phyloP scores from a whole-genome alignment of 2,113 vertebrate species.

The Albula glossodonta region DNA sequence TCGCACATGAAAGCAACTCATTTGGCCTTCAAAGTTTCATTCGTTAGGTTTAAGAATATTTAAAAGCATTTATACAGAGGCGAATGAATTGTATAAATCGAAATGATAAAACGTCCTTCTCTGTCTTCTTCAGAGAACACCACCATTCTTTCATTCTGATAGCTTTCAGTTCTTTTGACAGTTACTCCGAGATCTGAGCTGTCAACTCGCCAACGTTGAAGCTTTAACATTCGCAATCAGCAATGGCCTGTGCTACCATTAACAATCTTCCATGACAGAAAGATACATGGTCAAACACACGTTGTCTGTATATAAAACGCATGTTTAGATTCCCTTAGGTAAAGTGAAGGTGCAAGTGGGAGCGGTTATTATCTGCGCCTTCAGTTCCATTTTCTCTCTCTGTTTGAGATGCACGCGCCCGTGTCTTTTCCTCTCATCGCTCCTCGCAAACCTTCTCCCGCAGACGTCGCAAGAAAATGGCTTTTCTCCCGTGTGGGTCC shows the following conservation, averaged over 20 bases:
- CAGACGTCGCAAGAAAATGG: slow-evolving; percentile 96
- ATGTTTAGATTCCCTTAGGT: slow-evolving; percentile 71
- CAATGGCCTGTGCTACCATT: slow-evolving; percentile 47
- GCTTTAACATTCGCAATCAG: slow-evolving; percentile 37
- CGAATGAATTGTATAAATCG: slow-evolving; percentile 40
- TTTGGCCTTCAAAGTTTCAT: slow-evolving; percentile 33
- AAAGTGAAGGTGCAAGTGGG: slow-evolving; percentile 68
- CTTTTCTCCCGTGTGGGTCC: slow-evolving; percentile 97
- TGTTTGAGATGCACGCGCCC: slow-evolving; percentile 95
- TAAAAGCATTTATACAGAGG: slow-evolving; percentile 58
- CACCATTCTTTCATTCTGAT: slow-evolving; percentile 12
- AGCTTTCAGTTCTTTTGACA: slow-evolving; percentile 42
- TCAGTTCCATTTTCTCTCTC: slow-evolving; percentile 91
- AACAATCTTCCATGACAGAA: slow-evolving; percentile 74
- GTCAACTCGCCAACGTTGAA: slow-evolving; percentile 35
- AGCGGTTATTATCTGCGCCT: slow-evolving; percentile 74
- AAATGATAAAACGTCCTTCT: slow-evolving; percentile 42
- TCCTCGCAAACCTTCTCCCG: slow-evolving; percentile 90
- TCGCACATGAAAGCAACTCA: neutral
- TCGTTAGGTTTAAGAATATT: slow-evolving; percentile 43
- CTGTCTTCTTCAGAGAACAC: slow-evolving; percentile 32
- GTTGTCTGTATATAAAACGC: neutral
- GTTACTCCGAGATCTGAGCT: slow-evolving; percentile 42
- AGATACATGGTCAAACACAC: slow-evolving; percentile 55
- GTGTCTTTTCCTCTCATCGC: slow-evolving; percentile 92